Evolutionary conservation across 2,113 vertebrate species (phyloP), one percentile per base, ranked within the genome.

Genomic region (Crotalus horridus): DNA sequence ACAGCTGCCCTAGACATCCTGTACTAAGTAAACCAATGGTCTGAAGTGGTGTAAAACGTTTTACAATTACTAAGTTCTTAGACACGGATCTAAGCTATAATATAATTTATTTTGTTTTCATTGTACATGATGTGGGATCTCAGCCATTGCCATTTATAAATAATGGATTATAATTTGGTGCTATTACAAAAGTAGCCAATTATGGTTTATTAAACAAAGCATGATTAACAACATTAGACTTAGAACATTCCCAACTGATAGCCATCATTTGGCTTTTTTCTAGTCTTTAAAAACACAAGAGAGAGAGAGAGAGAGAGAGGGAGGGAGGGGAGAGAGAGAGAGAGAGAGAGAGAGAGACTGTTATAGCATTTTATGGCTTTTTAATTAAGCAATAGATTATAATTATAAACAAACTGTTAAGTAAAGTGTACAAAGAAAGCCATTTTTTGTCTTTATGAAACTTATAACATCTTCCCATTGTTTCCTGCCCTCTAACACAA

Each of bases 401-500:
- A 92, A 94, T 39, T 90, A 69, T 20, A 58, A 87, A 88, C 85
- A 91, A 56, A 89, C 48, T 29, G 46, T 87, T 48, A 61, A 26
- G 56, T 61, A 81, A 81, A 33, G 17, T 81, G 69, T 48, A 56
- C 51, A 56, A 46, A 92, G 20, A 23, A 92, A 74, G 10, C 55
- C 51, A 89, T 53, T 58, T 89, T n/a, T 85, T 85, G 39, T 85
- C 90, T 69, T 91, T 56, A 9, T n/a, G 46, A 61, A 29, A 87
- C 54, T 85, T 85, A n/a, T 43, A 81, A 33, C 59, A 85, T 89
- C 88, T 61, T 85, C 55, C 89, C 54, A 43, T 93, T 91, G n/a
- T 89, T 64, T 85, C 46, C 56, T 85, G 55, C 48, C 33, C 93
- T 93, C 58, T 61, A 48, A 85, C 55, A 93, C 46, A 93, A 91